phyloP scores from a whole-genome alignment of 2,113 vertebrate species.

The Proterorhinus semilunaris region DNA sequence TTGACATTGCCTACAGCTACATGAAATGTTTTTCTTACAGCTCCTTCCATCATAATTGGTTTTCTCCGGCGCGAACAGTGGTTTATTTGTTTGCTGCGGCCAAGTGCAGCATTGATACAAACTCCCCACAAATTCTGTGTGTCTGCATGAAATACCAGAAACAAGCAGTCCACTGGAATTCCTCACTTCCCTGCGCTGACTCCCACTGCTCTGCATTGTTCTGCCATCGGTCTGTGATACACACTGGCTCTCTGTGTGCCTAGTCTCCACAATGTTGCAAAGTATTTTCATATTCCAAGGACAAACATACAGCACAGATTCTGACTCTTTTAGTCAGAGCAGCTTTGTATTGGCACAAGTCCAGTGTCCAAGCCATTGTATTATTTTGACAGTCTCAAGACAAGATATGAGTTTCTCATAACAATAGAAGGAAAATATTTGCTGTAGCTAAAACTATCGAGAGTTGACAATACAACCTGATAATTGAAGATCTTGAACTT shows the following conservation, averaged over 20 bases:
- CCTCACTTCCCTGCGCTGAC: conserved; percentile 48
- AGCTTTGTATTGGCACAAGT: neutral
- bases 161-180: conserved; percentile 59
- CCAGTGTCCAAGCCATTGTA: neutral
- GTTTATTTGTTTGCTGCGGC: conserved; percentile 64
- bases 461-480: no score
- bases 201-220: conserved; percentile 61
- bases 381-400: neutral
- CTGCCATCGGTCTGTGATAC: conserved; percentile 7
- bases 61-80: conserved; percentile 47
- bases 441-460: no score
- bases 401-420: neutral
- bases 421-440: no score
- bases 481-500: no score
- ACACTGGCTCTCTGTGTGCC: conserved; percentile 41
- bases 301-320: neutral
- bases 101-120: conserved; percentile 40
- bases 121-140: conserved; percentile 41
- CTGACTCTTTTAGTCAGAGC: neutral
- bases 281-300: conserved; percentile 4
- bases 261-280: conserved; percentile 40
- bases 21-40: conserved; percentile 27
- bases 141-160: conserved; percentile 54
- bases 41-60: conserved; percentile 48
- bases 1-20: conserved; percentile 17